Evolutionary conservation across 1,140 invertebrate species (phyloP).

Genomic region (Dinoponera quadriceps): DNA sequence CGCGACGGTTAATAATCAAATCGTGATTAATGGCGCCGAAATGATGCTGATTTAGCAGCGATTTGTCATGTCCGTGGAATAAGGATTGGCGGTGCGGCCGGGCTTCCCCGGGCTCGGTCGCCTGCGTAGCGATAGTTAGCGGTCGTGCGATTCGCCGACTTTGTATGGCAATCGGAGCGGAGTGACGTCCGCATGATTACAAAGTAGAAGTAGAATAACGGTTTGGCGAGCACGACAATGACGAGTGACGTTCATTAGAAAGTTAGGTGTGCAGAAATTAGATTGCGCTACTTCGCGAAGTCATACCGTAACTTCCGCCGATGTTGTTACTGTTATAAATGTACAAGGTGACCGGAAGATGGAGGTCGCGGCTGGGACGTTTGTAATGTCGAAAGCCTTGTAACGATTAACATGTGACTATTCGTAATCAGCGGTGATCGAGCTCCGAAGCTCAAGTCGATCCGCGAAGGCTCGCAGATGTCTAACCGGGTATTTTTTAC

Average conservation of each 20-base stretch:
- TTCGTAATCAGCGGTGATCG: background rate
- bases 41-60: conserved; percentile 54
- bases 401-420: conserved; percentile 4
- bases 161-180: conserved; percentile 47
- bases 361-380: background rate
- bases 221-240: conserved; percentile 49
- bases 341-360: conserved; percentile 10
- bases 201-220: conserved; percentile 60
- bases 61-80: conserved; percentile 53
- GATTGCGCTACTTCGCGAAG: conserved; percentile 55
- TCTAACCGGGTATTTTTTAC: background rate
- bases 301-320: conserved; percentile 43
- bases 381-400: conserved; percentile 3
- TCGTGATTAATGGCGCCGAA: conserved; percentile 61
- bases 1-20: conserved; percentile 55
- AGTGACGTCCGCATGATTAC: conserved; percentile 56
- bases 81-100: conserved; percentile 44
- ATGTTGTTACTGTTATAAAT: conserved; percentile 45
- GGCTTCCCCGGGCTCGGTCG: conserved; percentile 6
- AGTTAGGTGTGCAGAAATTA: conserved; percentile 53
- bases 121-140: conserved; percentile 6
- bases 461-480: background rate
- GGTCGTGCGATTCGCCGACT: conserved; percentile 36
- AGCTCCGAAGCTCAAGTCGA: background rate
- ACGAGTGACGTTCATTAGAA: conserved; percentile 59